A percentile compares a stretch with the other conserved stretches of the same genome.
Evolutionary conservation across 1,140 invertebrate species (phyloP).

Genomic region (Trichogramma pretiosum): DNA sequence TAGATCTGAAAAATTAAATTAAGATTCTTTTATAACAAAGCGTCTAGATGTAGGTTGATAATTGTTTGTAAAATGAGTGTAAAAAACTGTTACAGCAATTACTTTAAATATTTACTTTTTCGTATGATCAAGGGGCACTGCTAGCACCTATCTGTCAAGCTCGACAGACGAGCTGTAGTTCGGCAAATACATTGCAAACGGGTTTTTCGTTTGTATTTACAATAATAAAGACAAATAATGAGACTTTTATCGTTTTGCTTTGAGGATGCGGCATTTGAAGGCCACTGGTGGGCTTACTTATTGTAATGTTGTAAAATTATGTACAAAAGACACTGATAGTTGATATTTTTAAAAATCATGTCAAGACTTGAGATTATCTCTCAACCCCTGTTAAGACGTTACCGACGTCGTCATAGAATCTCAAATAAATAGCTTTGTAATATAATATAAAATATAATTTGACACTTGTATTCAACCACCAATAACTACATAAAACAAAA

Average conservation of each 20-base stretch:
- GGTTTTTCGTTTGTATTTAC: constrained; percentile 16
- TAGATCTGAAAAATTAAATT: constrained; percentile 9
- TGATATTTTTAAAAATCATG: constrained; percentile 18
- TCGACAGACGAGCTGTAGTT: too few species aligned
- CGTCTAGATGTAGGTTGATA: constrained; percentile 5
- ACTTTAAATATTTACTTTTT: constrained; percentile 14
- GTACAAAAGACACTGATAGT: constrained; percentile 15
- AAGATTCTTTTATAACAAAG: constrained; percentile 11
- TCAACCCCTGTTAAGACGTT: constrained; percentile 7
- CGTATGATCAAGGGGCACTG: too few species aligned
- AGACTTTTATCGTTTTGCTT: constrained; percentile 17
- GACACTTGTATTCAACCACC: too few species aligned
- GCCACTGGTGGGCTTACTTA: constrained; percentile 18
- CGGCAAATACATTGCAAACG: too few species aligned
- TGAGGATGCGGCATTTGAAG: constrained; percentile 3
- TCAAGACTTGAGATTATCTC: constrained; percentile 9
- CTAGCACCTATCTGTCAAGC: too few species aligned
- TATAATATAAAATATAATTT: too few species aligned
- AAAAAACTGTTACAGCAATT: constrained; percentile 12
- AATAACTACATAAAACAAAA: too few species aligned
- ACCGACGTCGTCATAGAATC: too few species aligned
- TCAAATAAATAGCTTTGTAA: too few species aligned
- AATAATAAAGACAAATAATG: constrained; percentile 17
- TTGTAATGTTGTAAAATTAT: constrained; percentile 19
- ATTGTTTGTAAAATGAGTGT: neutral